Evolutionary conservation across 1,140 invertebrate species (phyloP).

Genomic region (Oncopodura yosiiana): DNA sequence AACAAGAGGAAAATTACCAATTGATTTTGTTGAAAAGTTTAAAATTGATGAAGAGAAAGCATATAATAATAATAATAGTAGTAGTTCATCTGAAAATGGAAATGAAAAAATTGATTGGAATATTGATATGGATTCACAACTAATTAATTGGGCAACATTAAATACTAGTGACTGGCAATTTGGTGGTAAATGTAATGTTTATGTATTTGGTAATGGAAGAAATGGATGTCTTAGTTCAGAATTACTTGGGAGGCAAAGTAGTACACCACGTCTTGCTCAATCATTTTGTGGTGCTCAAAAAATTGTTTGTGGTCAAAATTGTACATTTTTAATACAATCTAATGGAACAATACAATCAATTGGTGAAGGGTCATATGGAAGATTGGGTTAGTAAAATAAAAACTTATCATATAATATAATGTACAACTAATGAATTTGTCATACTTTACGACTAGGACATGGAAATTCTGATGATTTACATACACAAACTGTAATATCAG

Average conservation of each 20-base stretch:
- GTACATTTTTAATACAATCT: slow-evolving; percentile 51
- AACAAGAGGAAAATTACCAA: slow-evolving; percentile 43
- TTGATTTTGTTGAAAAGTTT: slow-evolving; percentile 40
- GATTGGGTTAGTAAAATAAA: slow-evolving; percentile 39
- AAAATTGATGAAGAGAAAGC: slow-evolving; percentile 37
- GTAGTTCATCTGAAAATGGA: too few relatives aligned
- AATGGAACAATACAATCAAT: slow-evolving; percentile 50
- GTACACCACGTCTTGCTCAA: slow-evolving; percentile 41
- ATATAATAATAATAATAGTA: slow-evolving; percentile 33
- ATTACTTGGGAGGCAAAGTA: slow-evolving; percentile 38
- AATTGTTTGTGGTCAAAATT: slow-evolving; percentile 55
- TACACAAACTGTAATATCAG: slow-evolving; percentile 51
- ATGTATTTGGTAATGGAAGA: slow-evolving; percentile 54
- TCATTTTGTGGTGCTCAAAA: slow-evolving; percentile 47
- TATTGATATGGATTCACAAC: slow-evolving; percentile 50
- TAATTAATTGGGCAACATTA: slow-evolving; percentile 54
- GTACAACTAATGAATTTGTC: neutral
- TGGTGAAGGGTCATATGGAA: slow-evolving; percentile 51
- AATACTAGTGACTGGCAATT: slow-evolving; percentile 57
- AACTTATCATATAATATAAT: neutral
- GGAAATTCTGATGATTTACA: slow-evolving; percentile 53
- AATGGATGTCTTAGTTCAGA: slow-evolving; percentile 50
- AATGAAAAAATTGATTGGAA: slow-evolving; percentile 47
- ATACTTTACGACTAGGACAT: too few relatives aligned
- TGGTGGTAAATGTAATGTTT: slow-evolving; percentile 53